phyloP scores from a whole-genome alignment of 2,797 vertebrate species.

The Coranthus polyacanthus region DNA sequence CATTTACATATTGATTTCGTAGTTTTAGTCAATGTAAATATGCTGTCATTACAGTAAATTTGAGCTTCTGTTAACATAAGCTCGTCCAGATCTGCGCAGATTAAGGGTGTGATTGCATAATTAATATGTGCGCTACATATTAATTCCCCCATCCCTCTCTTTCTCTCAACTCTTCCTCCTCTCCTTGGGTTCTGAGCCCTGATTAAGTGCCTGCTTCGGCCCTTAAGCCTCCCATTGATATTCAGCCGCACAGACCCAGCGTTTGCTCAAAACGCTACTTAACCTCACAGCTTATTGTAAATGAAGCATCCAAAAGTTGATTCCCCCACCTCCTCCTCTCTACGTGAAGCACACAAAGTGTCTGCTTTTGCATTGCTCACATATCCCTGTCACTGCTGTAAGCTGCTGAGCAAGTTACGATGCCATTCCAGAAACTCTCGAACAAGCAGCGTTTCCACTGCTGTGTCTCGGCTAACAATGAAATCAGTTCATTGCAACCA shows the following conservation, averaged over 20 bases:
- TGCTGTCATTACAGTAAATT: slow-evolving; percentile 99
- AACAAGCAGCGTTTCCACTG: neutral
- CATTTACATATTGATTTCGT: slow-evolving; percentile 99
- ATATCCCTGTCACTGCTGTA: slow-evolving; percentile 33
- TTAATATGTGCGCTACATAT: slow-evolving; percentile 92
- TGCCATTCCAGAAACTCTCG: slow-evolving; percentile 13
- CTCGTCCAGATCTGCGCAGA: slow-evolving; percentile 96
- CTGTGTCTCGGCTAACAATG: neutral
- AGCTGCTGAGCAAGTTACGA: slow-evolving; percentile 5
- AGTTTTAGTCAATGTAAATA: slow-evolving; percentile 99
- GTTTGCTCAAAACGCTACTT: slow-evolving; percentile 88
- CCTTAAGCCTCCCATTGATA: slow-evolving; percentile 87
- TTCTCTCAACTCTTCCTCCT: slow-evolving; percentile 81
- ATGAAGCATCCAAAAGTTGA: slow-evolving; percentile 85
- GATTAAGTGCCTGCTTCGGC: slow-evolving; percentile 86
- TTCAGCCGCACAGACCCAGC: slow-evolving; percentile 83
- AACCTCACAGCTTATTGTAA: slow-evolving; percentile 86
- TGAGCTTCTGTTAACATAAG: slow-evolving; percentile 99
- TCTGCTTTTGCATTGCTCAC: slow-evolving; percentile 49
- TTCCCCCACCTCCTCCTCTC: slow-evolving; percentile 67
- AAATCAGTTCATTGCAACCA: slow-evolving; percentile 1
- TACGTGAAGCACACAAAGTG: slow-evolving; percentile 65
- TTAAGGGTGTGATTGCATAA: slow-evolving; percentile 97
- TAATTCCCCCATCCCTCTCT: slow-evolving; percentile 85
- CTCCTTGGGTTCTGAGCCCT: slow-evolving; percentile 83